Base-by-base conservation (phyloP, 2,113 vertebrate species). In the Psammodynastes pulverulentus region DNA sequence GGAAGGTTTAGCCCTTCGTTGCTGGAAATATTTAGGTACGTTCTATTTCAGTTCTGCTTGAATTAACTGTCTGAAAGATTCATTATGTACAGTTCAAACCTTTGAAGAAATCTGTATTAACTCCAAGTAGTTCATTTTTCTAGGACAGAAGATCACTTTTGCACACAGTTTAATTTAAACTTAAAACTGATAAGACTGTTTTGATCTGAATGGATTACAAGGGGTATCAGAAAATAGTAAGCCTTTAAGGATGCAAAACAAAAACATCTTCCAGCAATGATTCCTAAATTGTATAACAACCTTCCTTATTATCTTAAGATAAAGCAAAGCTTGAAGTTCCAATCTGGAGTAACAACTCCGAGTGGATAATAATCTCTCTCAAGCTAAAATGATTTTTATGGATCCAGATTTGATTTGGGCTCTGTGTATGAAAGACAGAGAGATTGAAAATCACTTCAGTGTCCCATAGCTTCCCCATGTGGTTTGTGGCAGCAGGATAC, bases 41-140 rank as follows among this genome's bases (percentile, higher is more conserved):
- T 88, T 90, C 89, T 94, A 72, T 96, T 94, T 95, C 92, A 94
- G 91, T 95, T 96, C 95, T 93, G 92, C 92, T 94, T 8, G 9
- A 96, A 97, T 96, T 94, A 96, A 94, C 90, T 94, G 48, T 91
- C 93, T 95, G 87, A 94, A 95, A 96, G 93, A 95, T 91, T 93
- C 91, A 92, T 95, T 94, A 90, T 79, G 94, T 79, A 86, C 48
- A 87, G 92, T 93, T 96, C 90, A 91, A 93, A 91, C 89, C 86
- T 92, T 4, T 89, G 92, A 88, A 91, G 39, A 93, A 95, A 84
- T 79, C 54, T 91, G 92, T 94, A 92, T 93, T 93, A 96, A 92
- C 79, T 94, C 72, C 92, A 56, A 89, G 89, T 48, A 45, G 39
- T 72, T 96, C 95, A 86, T 92, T 96, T 96, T 95, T 15, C 56